These are phyloP conservation scores for Pionites leucogaster DNA, from an alignment of 2,113 vertebrate species.

Conservation along the genomic window DNA sequence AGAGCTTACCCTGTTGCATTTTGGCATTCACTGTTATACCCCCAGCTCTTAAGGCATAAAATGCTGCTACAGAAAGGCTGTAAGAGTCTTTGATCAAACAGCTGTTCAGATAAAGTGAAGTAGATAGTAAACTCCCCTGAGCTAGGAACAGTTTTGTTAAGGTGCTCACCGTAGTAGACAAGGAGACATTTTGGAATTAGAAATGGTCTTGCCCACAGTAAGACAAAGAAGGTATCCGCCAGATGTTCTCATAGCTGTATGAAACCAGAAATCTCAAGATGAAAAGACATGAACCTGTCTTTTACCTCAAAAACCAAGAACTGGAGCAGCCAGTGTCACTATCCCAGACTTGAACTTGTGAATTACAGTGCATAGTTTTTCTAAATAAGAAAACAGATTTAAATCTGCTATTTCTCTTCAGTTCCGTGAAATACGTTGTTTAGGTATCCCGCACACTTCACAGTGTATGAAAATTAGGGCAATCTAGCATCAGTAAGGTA, in stretches of 20 bases:
- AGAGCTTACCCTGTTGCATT: not conserved
- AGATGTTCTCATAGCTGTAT: not conserved
- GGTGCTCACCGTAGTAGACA: not conserved
- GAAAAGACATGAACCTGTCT: not conserved
- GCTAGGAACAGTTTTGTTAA: not conserved
- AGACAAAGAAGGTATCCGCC: not conserved
- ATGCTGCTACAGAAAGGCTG: not conserved
- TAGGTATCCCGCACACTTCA: not conserved
- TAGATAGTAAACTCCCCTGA: not conserved
- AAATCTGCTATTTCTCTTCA: not conserved
- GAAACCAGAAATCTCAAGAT: conserved; percentile 23
- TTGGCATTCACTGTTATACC: not conserved
- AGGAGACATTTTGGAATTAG: not conserved
- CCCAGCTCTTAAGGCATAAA: not conserved
- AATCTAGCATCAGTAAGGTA: not conserved
- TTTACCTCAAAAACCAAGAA: not conserved
- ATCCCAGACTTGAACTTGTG: not conserved
- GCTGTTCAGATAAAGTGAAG: not conserved
- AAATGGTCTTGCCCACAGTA: not conserved
- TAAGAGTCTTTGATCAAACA: not conserved
- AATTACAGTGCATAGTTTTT: not conserved
- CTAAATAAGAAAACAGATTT: not conserved
- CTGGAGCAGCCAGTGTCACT: not conserved
- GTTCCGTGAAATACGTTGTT: not conserved
- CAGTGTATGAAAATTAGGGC: not conserved